phyloP scores from a whole-genome alignment of 2,797 vertebrate genomes.

The Dromococcyx pavoninus region DNA sequence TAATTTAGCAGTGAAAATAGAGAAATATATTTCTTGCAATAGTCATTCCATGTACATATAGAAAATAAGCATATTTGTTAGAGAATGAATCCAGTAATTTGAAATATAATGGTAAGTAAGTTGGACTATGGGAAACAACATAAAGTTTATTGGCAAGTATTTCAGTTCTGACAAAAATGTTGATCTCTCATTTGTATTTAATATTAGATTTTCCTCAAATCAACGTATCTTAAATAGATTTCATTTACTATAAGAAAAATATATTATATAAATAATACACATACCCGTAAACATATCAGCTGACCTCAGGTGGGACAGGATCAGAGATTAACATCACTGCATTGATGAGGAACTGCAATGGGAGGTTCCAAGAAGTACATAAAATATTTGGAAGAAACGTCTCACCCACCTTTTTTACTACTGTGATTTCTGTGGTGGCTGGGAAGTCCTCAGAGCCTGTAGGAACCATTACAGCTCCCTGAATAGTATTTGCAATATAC shows the following conservation, averaged over 20 bases:
- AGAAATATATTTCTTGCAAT: not conserved
- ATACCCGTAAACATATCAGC: not conserved
- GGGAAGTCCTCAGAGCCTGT: not conserved
- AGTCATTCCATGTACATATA: not conserved
- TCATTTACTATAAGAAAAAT: too few relatives aligned
- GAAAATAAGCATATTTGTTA: not conserved
- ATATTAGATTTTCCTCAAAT: not conserved
- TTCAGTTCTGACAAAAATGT: not conserved
- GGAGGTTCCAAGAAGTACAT: not conserved
- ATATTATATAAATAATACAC: too few relatives aligned
- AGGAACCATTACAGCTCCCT: not conserved
- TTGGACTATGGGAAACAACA: not conserved
- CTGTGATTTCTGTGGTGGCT: not conserved
- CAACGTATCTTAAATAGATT: not conserved
- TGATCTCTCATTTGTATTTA: not conserved
- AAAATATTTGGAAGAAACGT: not conserved
- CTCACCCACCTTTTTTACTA: rapidly evolving
- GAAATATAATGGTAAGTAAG: not conserved
- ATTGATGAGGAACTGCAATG: not conserved
- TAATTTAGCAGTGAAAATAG: slow-evolving; percentile 2
- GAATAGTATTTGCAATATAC: not conserved
- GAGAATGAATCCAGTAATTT: not conserved
- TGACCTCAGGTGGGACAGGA: not conserved
- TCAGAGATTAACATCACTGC: not conserved
- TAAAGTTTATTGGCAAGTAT: not conserved